Base-by-base conservation (phyloP, 2,888 invertebrate species). In the Pammene fasciana region DNA sequence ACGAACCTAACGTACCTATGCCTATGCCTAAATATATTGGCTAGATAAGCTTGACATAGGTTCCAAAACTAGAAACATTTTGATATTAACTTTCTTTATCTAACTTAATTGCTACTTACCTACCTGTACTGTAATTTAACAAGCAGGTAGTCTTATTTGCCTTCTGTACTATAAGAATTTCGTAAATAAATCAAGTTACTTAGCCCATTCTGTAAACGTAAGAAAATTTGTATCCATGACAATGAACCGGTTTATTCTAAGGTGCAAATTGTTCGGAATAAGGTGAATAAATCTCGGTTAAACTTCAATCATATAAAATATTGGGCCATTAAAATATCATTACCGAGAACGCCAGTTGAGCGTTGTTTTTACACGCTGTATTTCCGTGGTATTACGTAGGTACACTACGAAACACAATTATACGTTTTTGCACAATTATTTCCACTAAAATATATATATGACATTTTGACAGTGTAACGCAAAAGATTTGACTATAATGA, bases 241-340 rank as follows among this genome's bases (percentile, higher is more conserved):
- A 59, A 59, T 67, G 50, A n/a, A 50, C n/a, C 41, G n/a, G 18
- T 14, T 61, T 16, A 11, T 62, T 52, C 10, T 62, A 26, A 41
- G 13, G 41, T 68, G 62, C 14, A 52, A 68, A 62, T 55, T 18
- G 38, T 48, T 10, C 34, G 1, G 18, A 41, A 59, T 38, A 46
- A 46, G 43, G 45, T 41, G 36, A 55, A 52, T 26, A 16, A 45
- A 50, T 62, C 50, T 54, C 52, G 6, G 38, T 16, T 70, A 66
- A 75, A 75, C 80, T 79, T 79, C 78, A 79, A 77, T 77, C 71
- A 66, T 77, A 75, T 77, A 75, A 78, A 77, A 75, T 77, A 73
- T 73, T 57, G 64, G 71, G 60, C 75, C 82, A 87, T 87, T 87
- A 87, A 80, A 86, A 84, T 79, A 79, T 81, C 86, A 71, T 87